phyloP scores from a whole-genome alignment of 1,140 invertebrate genomes.

The Zaprionus ornatus region DNA sequence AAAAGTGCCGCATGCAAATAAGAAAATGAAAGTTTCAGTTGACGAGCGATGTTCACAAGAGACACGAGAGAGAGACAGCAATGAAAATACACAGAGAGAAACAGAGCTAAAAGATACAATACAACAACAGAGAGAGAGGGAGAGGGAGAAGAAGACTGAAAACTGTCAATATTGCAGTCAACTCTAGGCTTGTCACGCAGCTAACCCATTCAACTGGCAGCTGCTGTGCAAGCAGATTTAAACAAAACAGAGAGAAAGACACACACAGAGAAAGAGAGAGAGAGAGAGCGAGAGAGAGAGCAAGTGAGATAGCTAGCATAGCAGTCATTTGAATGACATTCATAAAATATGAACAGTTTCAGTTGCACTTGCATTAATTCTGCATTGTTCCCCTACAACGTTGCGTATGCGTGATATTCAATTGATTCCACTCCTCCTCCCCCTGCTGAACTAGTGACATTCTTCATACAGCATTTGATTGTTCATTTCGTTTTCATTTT shows the following conservation, averaged over 20 bases:
- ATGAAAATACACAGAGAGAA: neutral
- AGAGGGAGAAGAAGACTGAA: neutral
- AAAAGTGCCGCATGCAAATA: neutral
- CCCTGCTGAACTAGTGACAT: neutral
- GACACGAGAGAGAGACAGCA: neutral
- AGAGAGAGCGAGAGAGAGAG: neutral
- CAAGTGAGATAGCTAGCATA: neutral
- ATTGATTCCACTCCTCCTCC: constrained; percentile 10
- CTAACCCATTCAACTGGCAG: neutral
- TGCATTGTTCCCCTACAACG: constrained; percentile 24
- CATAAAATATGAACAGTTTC: constrained; percentile 24
- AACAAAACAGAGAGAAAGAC: neutral
- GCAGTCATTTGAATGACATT: constrained; percentile 29
- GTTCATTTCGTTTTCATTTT: constrained; percentile 38
- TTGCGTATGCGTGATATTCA: constrained; percentile 57
- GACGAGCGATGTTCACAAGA: neutral
- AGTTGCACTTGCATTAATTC: constrained; percentile 16
- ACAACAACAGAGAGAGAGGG: neutral
- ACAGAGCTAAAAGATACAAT: neutral
- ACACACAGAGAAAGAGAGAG: too few relatives aligned
- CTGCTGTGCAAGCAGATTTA: neutral
- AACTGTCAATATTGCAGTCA: constrained; percentile 6
- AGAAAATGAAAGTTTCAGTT: neutral
- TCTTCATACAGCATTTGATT: neutral
- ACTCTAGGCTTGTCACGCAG: neutral